These are phyloP conservation scores for Pterocles gutturalis DNA, from an alignment of 2,113 vertebrate species.

Conservation along the genomic window DNA sequence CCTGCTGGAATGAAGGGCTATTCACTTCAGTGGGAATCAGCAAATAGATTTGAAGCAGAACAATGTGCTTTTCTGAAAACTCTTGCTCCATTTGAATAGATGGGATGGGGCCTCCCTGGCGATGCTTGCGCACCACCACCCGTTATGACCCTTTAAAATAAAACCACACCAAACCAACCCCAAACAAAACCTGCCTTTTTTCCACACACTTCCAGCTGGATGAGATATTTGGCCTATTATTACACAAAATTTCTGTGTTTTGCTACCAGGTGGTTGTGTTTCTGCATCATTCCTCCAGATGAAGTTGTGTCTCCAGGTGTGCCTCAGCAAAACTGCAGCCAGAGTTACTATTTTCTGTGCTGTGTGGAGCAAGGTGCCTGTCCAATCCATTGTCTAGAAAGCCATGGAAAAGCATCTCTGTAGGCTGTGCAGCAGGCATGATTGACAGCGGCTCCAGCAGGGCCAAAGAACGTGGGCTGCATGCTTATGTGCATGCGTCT, in stretches of 20 bases:
- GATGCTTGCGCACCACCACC: background rate
- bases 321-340: background rate
- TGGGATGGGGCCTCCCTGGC: background rate
- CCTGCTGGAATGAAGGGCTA: conserved; percentile 46
- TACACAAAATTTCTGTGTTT: background rate
- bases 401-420: background rate
- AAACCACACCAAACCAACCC: background rate
- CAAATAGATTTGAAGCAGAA: conserved; percentile 40
- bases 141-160: conserved; percentile 29
- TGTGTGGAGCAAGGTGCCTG: background rate
- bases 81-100: background rate
- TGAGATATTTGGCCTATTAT: background rate
- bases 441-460: background rate
- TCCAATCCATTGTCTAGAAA: background rate
- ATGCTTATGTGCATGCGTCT: background rate
- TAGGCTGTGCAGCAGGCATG: background rate
- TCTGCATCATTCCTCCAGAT: background rate
- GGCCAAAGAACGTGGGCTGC: background rate
- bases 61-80: conserved; percentile 50
- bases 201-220: background rate
- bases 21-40: conserved; percentile 67
- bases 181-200: background rate
- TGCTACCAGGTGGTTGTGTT: conserved; percentile 2
- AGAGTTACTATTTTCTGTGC: background rate
- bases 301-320: background rate